Conservation (phyloP, 92 coral and sea anemone genomes). For the Actinostola sp. region DNA sequence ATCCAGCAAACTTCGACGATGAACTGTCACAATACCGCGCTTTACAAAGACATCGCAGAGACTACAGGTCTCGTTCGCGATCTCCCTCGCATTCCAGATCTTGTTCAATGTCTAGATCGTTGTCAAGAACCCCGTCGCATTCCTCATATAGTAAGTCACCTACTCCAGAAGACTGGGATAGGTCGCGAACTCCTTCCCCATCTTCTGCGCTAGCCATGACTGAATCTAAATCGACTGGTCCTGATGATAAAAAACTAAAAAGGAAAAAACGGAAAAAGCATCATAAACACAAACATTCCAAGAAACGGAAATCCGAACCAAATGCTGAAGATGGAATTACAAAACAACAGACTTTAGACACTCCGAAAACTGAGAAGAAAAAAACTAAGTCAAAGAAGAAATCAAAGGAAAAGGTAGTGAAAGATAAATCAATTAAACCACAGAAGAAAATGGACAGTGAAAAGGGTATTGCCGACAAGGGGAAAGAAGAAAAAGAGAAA, state of each 20-base stretch:
- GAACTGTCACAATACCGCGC: slow-evolving; percentile 83
- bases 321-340: slow-evolving; percentile 21
- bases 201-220: slow-evolving; percentile 2
- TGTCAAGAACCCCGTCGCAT: slow-evolving; percentile 83
- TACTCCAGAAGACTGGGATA: slow-evolving; percentile 99
- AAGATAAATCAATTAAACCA: slow-evolving; percentile 16
- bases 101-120: slow-evolving; percentile 74
- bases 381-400: slow-evolving; percentile 51
- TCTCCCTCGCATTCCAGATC: slow-evolving; percentile 76
- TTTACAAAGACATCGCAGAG: slow-evolving; percentile 79
- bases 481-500: slow-evolving; percentile 21
- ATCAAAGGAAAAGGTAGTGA: slow-evolving; percentile 53
- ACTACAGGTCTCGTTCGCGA: slow-evolving; percentile 67
- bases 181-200: slow-evolving; percentile 80
- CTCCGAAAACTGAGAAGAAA: slow-evolving; percentile 34
- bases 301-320: slow-evolving; percentile 66
- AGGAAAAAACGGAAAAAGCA: slow-evolving; percentile 84
- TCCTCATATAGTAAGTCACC: slow-evolving; percentile 86
- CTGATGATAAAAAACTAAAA: slow-evolving; percentile 63
- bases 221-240: slow-evolving; percentile 11
- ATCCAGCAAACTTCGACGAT: slow-evolving; percentile 74
- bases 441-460: slow-evolving; percentile 31
- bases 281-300: slow-evolving; percentile 77
- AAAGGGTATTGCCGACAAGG: slow-evolving; percentile 6
- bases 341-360: slow-evolving; percentile 28